These are phyloP conservation scores for Liposcelis brunnea DNA, from an alignment of 2,888 invertebrate genomes.

Conservation along the genomic window DNA sequence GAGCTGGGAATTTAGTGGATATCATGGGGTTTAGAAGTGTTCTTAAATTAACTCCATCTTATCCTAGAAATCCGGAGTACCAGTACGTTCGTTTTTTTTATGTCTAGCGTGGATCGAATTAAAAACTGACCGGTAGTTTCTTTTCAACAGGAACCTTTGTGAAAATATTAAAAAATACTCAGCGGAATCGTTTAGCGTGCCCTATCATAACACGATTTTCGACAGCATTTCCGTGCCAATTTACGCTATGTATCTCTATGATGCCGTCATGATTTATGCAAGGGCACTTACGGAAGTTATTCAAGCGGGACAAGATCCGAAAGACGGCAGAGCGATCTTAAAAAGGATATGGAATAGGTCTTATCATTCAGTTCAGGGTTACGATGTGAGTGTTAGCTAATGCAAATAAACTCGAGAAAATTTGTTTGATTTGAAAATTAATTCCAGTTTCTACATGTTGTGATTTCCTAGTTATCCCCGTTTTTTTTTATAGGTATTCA, in stretches of 20 bases:
- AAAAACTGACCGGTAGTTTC: too few species aligned
- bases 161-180: constrained; percentile 52
- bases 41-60: constrained; percentile 59
- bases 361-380: constrained; percentile 61
- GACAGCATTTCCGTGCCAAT: constrained; percentile 57
- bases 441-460: too few species aligned
- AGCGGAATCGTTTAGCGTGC: constrained; percentile 55
- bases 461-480: background rate
- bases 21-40: constrained; percentile 51
- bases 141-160: constrained; percentile 40
- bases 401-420: too few species aligned
- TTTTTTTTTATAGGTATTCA: constrained; percentile 42
- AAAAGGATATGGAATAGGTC: constrained; percentile 56
- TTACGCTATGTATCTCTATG: constrained; percentile 70
- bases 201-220: constrained; percentile 56
- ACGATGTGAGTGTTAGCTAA: constrained; percentile 41
- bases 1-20: constrained; percentile 37
- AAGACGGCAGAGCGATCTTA: constrained; percentile 60
- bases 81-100: constrained; percentile 34
- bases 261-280: constrained; percentile 76
- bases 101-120: too few species aligned
- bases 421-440: too few species aligned
- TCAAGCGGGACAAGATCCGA: constrained; percentile 43
- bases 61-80: constrained; percentile 56
- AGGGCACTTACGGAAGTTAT: constrained; percentile 60